Conservation (phyloP, 2,797 vertebrate genomes). For the Nothura maculosa region DNA sequence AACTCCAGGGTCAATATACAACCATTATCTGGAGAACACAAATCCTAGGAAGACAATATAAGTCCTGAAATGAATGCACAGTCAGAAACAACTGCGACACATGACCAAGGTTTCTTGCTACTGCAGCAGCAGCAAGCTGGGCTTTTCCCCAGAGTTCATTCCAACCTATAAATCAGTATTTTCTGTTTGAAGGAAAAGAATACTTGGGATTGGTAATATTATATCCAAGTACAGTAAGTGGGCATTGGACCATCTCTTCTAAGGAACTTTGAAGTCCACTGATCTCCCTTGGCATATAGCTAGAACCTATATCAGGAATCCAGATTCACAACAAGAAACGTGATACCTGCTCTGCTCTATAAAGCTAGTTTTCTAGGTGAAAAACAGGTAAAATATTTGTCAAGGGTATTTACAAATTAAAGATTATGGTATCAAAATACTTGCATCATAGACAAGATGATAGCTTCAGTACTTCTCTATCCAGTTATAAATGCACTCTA, state of each 20-base stretch:
- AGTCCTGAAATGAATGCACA: background rate
- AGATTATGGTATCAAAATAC: background rate
- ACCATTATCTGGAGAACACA: background rate
- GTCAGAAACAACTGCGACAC: fast-evolving
- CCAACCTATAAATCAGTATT: background rate
- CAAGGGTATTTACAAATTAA: background rate
- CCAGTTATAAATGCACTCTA: background rate
- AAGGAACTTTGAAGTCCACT: background rate
- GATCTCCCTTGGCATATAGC: background rate
- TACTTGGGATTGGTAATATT: background rate
- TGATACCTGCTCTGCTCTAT: background rate
- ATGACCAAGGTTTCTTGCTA: background rate
- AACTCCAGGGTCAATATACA: background rate
- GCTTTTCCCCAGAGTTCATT: background rate
- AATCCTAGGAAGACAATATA: background rate
- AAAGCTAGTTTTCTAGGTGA: background rate
- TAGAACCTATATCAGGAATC: background rate
- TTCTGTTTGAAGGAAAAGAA: background rate
- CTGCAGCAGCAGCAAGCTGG: background rate
- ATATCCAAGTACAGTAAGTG: background rate
- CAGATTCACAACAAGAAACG: background rate
- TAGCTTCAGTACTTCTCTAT: background rate
- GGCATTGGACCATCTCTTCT: background rate
- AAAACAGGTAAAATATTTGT: background rate
- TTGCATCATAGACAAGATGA: background rate